A percentile compares a stretch with the other conserved stretches of the same genome.
These are phyloP conservation scores for Dipodomys stephensi DNA, from an alignment of 2,113 vertebrate species.

Conservation along the genomic window DNA sequence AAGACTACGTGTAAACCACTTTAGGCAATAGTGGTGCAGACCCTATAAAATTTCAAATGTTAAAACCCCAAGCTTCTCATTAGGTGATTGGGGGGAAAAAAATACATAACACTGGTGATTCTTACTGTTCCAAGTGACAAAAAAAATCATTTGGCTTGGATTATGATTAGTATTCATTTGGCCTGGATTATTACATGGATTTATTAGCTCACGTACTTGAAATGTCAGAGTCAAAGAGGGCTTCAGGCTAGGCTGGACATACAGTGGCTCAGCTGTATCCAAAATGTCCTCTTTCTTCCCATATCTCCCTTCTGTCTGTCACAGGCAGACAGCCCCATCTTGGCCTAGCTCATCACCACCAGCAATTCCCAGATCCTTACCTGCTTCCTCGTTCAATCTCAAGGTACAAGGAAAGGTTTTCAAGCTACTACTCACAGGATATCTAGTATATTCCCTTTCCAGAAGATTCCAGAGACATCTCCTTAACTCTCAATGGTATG, in stretches of 20 bases:
- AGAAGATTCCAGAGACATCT: conserved; percentile 38
- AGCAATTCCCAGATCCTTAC: not conserved
- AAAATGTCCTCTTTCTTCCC: not conserved
- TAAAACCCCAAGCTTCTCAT: conserved; percentile 19
- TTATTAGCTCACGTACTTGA: conserved; percentile 10
- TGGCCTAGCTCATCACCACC: not conserved
- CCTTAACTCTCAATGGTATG: not conserved
- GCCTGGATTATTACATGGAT: not conserved
- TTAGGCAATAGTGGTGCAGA: not conserved
- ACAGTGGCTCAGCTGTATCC: not conserved
- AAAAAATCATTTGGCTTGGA: not conserved
- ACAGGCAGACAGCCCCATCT: not conserved
- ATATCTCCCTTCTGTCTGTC: not conserved
- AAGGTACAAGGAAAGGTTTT: not conserved
- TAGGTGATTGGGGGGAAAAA: conserved; percentile 11
- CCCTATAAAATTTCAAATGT: not conserved
- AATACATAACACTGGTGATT: not conserved
- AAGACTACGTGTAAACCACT: not conserved
- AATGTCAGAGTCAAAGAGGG: conserved; percentile 1
- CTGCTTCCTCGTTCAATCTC: conserved; percentile 5
- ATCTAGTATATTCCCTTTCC: not conserved
- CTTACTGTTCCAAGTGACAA: not conserved
- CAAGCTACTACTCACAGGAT: not conserved
- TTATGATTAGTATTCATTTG: not conserved
- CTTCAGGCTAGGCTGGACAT: not conserved